Evolutionary conservation across 2,113 vertebrate species (phyloP).

Genomic region (Austrofundulus limnaeus): DNA sequence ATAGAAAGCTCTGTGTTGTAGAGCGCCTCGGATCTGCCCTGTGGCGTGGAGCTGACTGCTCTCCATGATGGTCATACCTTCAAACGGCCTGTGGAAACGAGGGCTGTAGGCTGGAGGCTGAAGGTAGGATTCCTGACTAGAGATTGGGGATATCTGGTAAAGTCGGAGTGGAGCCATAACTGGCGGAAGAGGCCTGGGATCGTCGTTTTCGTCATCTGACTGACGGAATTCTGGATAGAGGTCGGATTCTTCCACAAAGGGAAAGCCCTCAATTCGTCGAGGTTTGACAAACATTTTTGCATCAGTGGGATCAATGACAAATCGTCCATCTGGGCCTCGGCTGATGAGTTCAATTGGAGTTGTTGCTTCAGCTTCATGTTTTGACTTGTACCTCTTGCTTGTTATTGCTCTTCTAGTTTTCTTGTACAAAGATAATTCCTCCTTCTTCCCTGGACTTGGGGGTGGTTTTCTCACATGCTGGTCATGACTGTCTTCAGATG

Average conservation of each 20-base stretch:
- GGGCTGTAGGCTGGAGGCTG: conserved; percentile 98
- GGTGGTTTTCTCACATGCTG: conserved; percentile 85
- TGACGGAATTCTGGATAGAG: conserved; percentile 98
- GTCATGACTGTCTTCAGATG: conserved; percentile 90
- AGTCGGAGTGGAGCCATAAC: conserved; percentile 90
- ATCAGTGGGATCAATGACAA: conserved; percentile 88
- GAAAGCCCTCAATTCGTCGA: conserved; percentile 94
- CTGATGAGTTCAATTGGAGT: conserved; percentile 97
- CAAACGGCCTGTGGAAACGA: conserved; percentile 90
- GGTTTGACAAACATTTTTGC: conserved; percentile 86
- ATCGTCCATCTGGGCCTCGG: conserved; percentile 94
- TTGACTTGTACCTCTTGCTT: conserved; percentile 95
- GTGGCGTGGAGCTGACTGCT: conserved; percentile 89
- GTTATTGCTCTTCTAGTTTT: conserved; percentile 98
- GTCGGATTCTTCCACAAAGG: conserved; percentile 97
- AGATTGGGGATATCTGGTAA: conserved; percentile 92
- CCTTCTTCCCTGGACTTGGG: conserved; percentile 90
- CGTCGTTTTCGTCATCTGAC: conserved; percentile 96
- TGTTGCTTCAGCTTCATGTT: conserved; percentile 90
- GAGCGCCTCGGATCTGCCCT: conserved; percentile 86
- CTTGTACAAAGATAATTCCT: conserved; percentile 94
- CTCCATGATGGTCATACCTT: conserved; percentile 89
- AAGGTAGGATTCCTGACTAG: conserved; percentile 96
- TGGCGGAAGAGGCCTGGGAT: conserved; percentile 86
- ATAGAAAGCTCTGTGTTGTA: conserved; percentile 90